Evolutionary conservation across 2,888 invertebrate genomes (phyloP).

Genomic region (Meta bourneti): DNA sequence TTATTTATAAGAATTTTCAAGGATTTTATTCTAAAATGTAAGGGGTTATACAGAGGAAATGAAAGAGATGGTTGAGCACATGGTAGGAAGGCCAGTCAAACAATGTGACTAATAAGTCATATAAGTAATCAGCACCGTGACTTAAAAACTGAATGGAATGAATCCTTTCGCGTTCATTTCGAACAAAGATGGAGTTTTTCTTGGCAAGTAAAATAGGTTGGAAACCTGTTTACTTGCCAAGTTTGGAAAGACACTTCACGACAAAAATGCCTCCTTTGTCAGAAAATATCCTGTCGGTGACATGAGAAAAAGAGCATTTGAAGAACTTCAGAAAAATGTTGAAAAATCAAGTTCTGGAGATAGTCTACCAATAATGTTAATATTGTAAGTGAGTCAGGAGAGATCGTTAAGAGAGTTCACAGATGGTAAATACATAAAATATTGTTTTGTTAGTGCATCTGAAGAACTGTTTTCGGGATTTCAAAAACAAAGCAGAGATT

Average conservation of each 20-base stretch:
- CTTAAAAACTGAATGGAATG: not conserved
- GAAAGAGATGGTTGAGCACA: too few relatives aligned
- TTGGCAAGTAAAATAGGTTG: conserved; percentile 27
- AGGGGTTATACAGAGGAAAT: too few relatives aligned
- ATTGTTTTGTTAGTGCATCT: conserved; percentile 23
- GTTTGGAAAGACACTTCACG: conserved; percentile 45
- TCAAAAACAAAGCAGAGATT: conserved; percentile 18
- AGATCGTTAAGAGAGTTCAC: conserved; percentile 7
- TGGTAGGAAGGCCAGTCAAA: too few relatives aligned
- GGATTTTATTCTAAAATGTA: too few relatives aligned
- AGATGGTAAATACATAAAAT: conserved; percentile 10
- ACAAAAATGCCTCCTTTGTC: conserved; percentile 33
- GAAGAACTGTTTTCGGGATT: conserved; percentile 23
- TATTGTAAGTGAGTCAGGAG: conserved; percentile 8
- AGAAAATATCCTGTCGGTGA: conserved; percentile 47
- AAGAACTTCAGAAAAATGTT: conserved; percentile 50
- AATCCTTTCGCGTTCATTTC: not conserved
- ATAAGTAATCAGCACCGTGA: not conserved
- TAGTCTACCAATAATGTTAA: conserved; percentile 45
- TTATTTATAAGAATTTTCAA: too few relatives aligned
- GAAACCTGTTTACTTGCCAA: conserved; percentile 31
- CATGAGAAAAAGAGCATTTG: conserved; percentile 36
- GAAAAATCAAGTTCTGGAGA: conserved; percentile 42
- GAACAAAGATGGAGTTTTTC: conserved; percentile 22
- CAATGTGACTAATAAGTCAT: too few relatives aligned